Percentiles rank a stretch among this genome's conserved stretches.
phyloP scores from a whole-genome alignment of 2,113 vertebrate genomes.

The Piliocolobus tephrosceles region DNA sequence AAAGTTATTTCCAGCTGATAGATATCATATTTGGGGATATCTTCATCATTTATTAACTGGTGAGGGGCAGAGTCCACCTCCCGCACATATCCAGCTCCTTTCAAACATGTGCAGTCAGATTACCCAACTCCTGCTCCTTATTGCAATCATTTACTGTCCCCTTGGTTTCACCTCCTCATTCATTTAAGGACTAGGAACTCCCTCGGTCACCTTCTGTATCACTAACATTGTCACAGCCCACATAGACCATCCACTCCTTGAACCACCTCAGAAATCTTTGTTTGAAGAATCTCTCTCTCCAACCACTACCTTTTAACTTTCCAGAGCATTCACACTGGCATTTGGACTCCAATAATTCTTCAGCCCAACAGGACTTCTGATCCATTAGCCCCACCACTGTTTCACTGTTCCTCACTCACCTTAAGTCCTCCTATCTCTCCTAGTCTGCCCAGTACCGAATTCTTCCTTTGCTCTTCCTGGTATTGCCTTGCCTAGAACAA shows the following conservation, averaged over 20 bases:
- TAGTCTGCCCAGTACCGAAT: background rate
- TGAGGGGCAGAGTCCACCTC: background rate
- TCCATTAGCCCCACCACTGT: background rate
- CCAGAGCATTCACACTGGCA: background rate
- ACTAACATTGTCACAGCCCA: background rate
- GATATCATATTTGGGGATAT: background rate
- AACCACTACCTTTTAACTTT: background rate
- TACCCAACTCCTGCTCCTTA: background rate
- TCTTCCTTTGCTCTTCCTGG: background rate
- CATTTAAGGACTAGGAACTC: background rate
- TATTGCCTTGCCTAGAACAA: background rate
- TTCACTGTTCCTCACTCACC: background rate
- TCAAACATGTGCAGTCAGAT: background rate
- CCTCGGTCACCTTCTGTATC: background rate
- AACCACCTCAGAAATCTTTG: background rate
- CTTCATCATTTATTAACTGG: background rate
- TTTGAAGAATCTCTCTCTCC: background rate
- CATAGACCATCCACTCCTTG: background rate
- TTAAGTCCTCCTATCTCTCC: background rate
- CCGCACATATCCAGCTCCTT: background rate
- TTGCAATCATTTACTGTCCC: background rate
- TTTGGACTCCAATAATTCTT: background rate
- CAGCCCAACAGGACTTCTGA: background rate
- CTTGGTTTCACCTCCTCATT: background rate
- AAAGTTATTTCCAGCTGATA: background rate